Base-by-base conservation (phyloP, 2,888 invertebrate genomes). In the Diogma glabrata region DNA sequence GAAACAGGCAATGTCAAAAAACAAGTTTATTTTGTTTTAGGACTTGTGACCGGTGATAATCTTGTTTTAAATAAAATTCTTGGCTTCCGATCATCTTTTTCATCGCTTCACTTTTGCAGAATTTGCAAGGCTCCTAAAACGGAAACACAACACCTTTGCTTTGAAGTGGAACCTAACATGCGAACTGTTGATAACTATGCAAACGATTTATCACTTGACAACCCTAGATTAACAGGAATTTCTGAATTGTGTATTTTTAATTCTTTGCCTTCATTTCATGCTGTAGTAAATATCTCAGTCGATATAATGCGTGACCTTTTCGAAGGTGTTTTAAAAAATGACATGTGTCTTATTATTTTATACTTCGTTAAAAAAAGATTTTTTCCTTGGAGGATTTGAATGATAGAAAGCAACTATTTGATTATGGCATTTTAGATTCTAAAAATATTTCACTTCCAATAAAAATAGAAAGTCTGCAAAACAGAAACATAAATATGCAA, bases 271-370 rank as follows among this genome's bases (percentile, higher is more conserved):
- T 33, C 33, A 33, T 33, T 33, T 10, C 33, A 33, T 33, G 33
- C 33, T 33, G 33, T 33, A 33, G 33, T 33, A 3, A 33, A 33
- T 33, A 33, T 33, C 33, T 33, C 33, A 4, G 33, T 33, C 33
- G 33, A 33, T 33, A 8, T 33, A 6, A 33, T 33, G 33, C 33
- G 14, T 33, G 33, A 33, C 9, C 33, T 33, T 33, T 33, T 33
- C 33, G 33, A 33, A 33, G 33, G 33, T n/a, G 33, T 33, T 4
- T 33, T 33, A 33, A 33, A 33, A 33, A 33, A 33, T 33, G 33
- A 33, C 9, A 4, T 33, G 33, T 33, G 33, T 8, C 33, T 33
- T 33, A 8, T 33, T 10, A 33, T 33, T 33, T 33, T 33, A 8
- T 33, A 33, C 33, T 33, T 33, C 33, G 14, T 33, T 6, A 12